Conservation (phyloP, 2,888 invertebrate genomes). For the Ennomos quercinarius region DNA sequence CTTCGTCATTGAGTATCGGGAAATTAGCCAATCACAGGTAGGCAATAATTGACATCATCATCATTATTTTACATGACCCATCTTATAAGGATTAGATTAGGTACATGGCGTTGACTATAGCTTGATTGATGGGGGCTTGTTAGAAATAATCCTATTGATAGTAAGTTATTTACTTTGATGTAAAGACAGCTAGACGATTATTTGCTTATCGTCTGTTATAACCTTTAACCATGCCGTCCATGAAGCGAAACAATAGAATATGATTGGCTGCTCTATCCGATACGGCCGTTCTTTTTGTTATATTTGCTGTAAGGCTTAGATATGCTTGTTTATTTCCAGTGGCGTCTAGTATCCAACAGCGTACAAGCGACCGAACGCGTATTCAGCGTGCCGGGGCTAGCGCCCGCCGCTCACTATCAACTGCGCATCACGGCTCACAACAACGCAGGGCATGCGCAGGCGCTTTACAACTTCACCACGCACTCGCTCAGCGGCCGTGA, state of each 20-base stretch:
- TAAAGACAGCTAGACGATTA: no score
- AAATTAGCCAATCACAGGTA: slow-evolving; percentile 86
- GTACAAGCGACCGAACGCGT: slow-evolving; percentile 93
- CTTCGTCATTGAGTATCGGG: slow-evolving; percentile 92
- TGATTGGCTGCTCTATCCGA: no score
- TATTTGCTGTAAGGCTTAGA: no score
- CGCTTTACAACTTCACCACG: slow-evolving; percentile 94
- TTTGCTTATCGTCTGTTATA: no score
- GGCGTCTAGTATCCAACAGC: slow-evolving; percentile 93
- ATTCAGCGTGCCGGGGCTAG: slow-evolving; percentile 91
- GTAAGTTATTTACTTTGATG: no score
- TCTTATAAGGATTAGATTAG: no score
- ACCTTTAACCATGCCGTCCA: no score
- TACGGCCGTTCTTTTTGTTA: no score
- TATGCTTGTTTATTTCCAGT: slow-evolving; percentile 66
- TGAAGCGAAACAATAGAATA: background rate
- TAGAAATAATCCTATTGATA: no score
- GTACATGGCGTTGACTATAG: no score
- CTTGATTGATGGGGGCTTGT: no score
- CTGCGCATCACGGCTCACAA: slow-evolving; percentile 92
- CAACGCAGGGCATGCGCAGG: slow-evolving; percentile 93
- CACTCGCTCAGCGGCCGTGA: slow-evolving; percentile 91
- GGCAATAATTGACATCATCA: slow-evolving; percentile 4
- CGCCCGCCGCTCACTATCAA: slow-evolving; percentile 91
- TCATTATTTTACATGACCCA: background rate